phyloP scores from a whole-genome alignment of 2,888 invertebrate genomes.

The Hoplodrina blanda region DNA sequence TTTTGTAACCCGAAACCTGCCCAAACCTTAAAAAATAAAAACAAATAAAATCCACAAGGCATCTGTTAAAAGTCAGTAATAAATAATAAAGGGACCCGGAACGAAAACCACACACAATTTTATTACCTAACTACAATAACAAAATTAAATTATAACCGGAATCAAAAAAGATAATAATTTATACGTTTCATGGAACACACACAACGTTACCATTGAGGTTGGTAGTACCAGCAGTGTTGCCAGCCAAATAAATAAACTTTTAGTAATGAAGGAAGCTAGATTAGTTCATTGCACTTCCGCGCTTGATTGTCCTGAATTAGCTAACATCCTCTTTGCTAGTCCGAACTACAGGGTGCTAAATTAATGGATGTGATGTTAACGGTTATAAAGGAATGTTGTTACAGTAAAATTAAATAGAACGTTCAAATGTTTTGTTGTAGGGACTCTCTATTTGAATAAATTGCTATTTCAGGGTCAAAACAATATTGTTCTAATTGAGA shows the following conservation, averaged over 20 bases:
- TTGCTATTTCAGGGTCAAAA: neutral
- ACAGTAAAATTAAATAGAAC: neutral
- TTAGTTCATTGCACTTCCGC: conserved; percentile 86
- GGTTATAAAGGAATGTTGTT: conserved; percentile 15
- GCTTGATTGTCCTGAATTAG: conserved; percentile 87
- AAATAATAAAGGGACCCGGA: conserved; percentile 42
- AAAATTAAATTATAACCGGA: conserved; percentile 52
- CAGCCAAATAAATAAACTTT: conserved; percentile 58
- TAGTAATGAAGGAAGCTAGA: conserved; percentile 70
- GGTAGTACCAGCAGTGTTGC: conserved; percentile 16
- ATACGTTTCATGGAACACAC: conserved; percentile 58
- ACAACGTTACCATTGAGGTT: conserved; percentile 43
- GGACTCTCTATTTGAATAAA: neutral
- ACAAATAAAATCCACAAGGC: conserved; percentile 32
- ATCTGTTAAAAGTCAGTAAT: conserved; percentile 44
- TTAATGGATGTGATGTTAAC: conserved; percentile 35
- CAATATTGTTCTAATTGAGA: neutral
- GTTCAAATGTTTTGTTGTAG: neutral
- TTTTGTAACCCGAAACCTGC: neutral
- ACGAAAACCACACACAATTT: conserved; percentile 44
- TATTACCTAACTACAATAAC: conserved; percentile 50
- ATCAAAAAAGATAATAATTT: conserved; percentile 56
- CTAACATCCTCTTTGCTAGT: conserved; percentile 70
- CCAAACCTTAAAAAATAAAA: conserved; percentile 4
- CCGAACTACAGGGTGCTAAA: conserved; percentile 15